These are phyloP conservation scores for Ceyx cyanopectus DNA, from an alignment of 2,113 vertebrate species.

Conservation along the genomic window DNA sequence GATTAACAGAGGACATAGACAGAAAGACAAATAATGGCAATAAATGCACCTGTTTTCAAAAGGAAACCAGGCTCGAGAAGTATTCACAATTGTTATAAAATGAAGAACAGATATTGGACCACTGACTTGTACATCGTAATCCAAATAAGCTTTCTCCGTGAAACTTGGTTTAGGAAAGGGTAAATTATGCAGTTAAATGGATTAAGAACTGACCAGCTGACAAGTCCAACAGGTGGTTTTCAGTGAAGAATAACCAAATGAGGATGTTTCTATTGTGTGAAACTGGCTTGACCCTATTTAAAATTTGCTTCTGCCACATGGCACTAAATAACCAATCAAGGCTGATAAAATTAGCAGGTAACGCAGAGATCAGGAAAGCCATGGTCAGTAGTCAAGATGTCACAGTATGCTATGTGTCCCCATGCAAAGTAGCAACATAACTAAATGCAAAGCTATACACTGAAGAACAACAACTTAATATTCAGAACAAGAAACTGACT, in stretches of 20 bases:
- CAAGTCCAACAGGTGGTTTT: not conserved
- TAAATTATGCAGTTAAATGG: not conserved
- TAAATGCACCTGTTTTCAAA: not conserved
- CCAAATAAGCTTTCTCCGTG: not conserved
- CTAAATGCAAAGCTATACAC: not conserved
- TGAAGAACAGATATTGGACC: not conserved
- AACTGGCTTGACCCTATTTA: not conserved
- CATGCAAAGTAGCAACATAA: not conserved
- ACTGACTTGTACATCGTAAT: not conserved
- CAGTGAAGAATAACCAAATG: not conserved
- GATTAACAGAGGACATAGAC: not conserved
- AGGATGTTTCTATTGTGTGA: not conserved
- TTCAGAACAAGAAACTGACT: not conserved
- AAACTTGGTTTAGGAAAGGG: not conserved
- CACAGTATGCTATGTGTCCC: not conserved
- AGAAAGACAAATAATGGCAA: not conserved
- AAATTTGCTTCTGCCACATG: not conserved
- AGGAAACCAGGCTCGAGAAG: not conserved
- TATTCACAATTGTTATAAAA: not conserved
- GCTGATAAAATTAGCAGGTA: not conserved
- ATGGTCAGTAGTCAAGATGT: fast-evolving
- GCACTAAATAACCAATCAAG: not conserved
- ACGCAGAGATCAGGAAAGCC: not conserved
- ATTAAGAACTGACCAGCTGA: not conserved
- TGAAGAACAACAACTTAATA: not conserved